These are phyloP conservation scores for Phasia obesa DNA, from an alignment of 2,888 invertebrate genomes.

Conservation along the genomic window DNA sequence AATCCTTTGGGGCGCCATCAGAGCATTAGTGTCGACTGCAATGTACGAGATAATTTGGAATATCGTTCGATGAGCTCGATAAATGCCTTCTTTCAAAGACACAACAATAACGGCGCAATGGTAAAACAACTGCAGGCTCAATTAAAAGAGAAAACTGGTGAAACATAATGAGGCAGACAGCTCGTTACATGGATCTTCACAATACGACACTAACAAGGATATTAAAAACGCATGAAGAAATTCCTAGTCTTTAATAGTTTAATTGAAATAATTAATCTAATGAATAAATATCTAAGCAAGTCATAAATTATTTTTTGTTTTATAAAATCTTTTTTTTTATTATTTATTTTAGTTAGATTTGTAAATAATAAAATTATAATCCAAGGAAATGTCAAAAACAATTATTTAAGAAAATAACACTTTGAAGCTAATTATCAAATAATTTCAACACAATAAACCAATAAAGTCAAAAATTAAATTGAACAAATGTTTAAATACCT, in stretches of 20 bases:
- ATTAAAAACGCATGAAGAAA: conserved; percentile 22
- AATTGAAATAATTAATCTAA: conserved; percentile 43
- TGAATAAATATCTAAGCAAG: conserved; percentile 29
- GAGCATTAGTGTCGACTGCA: conserved; percentile 90
- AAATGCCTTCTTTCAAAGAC: conserved; percentile 90
- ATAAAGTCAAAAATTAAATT: too few species aligned
- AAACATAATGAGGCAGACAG: conserved; percentile 11
- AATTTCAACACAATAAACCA: background rate
- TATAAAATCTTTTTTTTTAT: conserved; percentile 22
- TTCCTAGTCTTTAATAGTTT: conserved; percentile 63
- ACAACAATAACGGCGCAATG: conserved; percentile 82
- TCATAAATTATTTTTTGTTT: conserved; percentile 43
- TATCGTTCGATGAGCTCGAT: conserved; percentile 91
- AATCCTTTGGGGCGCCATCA: conserved; percentile 85
- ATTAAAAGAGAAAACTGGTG: conserved; percentile 78
- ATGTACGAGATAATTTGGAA: conserved; percentile 88
- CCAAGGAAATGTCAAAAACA: background rate
- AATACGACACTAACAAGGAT: background rate
- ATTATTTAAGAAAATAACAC: conserved; percentile 33
- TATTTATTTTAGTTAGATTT: conserved; percentile 62
- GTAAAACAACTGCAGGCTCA: conserved; percentile 81
- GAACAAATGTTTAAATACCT: too few species aligned
- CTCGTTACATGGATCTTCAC: background rate
- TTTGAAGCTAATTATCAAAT: background rate
- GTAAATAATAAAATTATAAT: conserved; percentile 42